Base-by-base conservation (phyloP, 2,888 invertebrate genomes). In the Megamerina dolium region DNA sequence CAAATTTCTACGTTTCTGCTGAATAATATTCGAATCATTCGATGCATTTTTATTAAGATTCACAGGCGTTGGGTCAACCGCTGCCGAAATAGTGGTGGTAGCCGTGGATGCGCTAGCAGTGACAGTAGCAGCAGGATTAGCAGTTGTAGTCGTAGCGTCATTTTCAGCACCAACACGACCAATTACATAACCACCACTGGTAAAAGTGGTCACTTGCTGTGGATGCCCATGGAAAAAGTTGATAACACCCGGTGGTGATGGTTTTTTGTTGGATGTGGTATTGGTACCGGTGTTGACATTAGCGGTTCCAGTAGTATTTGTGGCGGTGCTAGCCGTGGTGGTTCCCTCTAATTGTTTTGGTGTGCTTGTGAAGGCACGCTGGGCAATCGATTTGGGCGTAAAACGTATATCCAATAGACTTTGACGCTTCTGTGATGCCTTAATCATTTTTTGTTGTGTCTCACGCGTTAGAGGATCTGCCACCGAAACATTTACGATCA, bases 1-100 rank as follows among this genome's bases (percentile, higher is more conserved):
- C 10, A 67, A 53, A 52, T 66, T 66, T 10, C 58, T 58, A 2
- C 64, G 54, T 45, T 67, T 68, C 39, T 67, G 65, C 34, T 63
- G 63, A 14, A 63, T 23, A 1, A 60, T 47, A 31, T 55, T 60
- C 14, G 47, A 47, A n/a, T 31, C 37, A 12, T 40, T 18, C 19
- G 46, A 34, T 3, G 42, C 35, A 34, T 5, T 23, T 12, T n/a
- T n/a, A 23, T 17, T 4, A 8, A 23, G 23, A 23, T 23, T 10
- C 10, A 10, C 10, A 23, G 23, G 23, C 6, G 13, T 38, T 10
- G 29, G 20, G 14, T 18, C 29, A 20, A 23, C 18, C 2, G 29
- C 10, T 5, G 21, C n/a, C 12, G 26, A 21, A 0, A n/a, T 33
- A 17, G 36, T 12, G 5, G 6, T 5, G 27, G 13, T n/a, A 2